Evolutionary conservation across 2,113 vertebrate genomes (phyloP), one percentile per base, ranked within the genome.

Genomic region (Pongo pygmaeus): DNA sequence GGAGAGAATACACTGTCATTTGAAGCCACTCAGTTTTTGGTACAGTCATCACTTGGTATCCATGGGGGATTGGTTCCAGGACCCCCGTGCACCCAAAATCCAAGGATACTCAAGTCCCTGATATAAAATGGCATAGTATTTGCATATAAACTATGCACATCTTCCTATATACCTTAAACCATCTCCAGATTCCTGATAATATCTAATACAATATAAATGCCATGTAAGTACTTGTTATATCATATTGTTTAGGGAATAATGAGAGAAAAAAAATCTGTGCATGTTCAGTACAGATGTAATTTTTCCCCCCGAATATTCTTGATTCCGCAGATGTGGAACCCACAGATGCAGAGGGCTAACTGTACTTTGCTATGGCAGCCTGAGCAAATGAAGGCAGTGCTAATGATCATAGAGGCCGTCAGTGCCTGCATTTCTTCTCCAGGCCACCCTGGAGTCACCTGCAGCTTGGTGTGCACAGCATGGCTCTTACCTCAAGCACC

Each of bases 401-500:
- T 75, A 35, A 6, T 22, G 11, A 3, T 23, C 69, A 75, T 20
- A 9, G 35, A 3, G 61, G 46, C 43, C 55, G 43, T 1, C n/a
- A 1, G 30, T 1, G 81, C 25, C 40, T 12, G 13, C 1, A 1
- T 0, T 0, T 25, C 35, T 27, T 69, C 57, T 55, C 46, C 27
- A 64, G n/a, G n/a, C n/a, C 32, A 5, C 32, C 43, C 75, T 0
- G 10, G 35, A 11, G 38, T 18, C 40, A 5, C 40, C 69, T 38
- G 72, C 11, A 1, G 16, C 16, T 20, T 22, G 6, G 7, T 23
- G 8, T 22, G n/a, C 2, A 3, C 0, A 1, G 35, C 0, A 0
- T 4, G 4, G 46, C 35, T 93, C 50, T 17, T 35, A 77, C 3
- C 22, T 23, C 40, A 14, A 72, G 48, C 0, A 4, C 9, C 12